These are phyloP conservation scores for Cryptocheilus praepositus DNA, from an alignment of 2,888 invertebrate genomes.

Conservation along the genomic window DNA sequence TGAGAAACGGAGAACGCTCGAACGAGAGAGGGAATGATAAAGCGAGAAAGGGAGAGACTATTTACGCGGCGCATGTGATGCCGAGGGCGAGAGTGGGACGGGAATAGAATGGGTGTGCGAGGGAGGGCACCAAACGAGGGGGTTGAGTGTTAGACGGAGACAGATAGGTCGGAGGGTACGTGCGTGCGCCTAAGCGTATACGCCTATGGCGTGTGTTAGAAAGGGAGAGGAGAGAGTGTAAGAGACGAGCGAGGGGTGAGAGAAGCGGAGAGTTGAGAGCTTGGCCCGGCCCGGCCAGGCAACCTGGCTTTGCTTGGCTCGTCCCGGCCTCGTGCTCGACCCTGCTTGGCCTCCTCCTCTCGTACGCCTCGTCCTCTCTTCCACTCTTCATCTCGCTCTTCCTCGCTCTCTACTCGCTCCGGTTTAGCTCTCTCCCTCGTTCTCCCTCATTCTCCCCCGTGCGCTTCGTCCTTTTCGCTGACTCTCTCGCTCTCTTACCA, in stretches of 20 bases:
- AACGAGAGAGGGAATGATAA: too few relatives aligned
- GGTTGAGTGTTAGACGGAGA: not conserved
- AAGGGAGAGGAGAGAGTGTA: conserved; percentile 8
- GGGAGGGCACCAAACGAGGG: not conserved
- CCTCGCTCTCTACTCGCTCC: conserved; percentile 26
- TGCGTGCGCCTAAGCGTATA: too few relatives aligned
- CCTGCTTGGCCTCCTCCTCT: conserved; percentile 44
- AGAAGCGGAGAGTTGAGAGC: conserved; percentile 28
- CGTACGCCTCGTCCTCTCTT: conserved; percentile 11
- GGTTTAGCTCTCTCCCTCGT: conserved; percentile 31
- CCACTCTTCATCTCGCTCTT: conserved; percentile 10
- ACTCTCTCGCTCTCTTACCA: conserved; percentile 30
- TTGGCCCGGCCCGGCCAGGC: conserved; percentile 32
- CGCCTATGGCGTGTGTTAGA: too few relatives aligned
- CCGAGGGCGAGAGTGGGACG: not conserved
- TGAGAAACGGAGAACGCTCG: conserved; percentile 20
- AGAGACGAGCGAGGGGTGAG: conserved; percentile 8
- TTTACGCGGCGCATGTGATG: too few relatives aligned
- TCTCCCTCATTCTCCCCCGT: conserved; percentile 18
- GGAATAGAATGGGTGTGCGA: not conserved
- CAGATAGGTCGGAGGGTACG: too few relatives aligned
- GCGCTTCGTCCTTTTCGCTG: conserved; percentile 23
- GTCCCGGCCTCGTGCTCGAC: conserved; percentile 50
- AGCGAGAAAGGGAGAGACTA: conserved; percentile 6
- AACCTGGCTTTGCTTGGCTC: conserved; percentile 41